phyloP scores from a whole-genome alignment of 2,888 invertebrate species.

The Agrypnus murinus region DNA sequence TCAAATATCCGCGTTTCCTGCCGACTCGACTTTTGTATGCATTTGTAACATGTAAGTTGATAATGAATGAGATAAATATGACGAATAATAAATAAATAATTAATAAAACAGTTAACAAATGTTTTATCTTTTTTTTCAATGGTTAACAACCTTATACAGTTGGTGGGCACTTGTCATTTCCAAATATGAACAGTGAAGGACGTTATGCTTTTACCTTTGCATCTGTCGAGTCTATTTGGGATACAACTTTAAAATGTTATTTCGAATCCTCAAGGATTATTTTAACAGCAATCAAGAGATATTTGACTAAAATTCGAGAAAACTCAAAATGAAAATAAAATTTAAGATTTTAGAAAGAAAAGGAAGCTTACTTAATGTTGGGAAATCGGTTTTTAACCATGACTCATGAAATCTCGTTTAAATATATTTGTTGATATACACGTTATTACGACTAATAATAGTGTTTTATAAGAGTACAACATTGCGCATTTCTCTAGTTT shows the following conservation, averaged over 20 bases:
- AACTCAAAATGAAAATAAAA: too few species aligned
- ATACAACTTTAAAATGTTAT: background rate
- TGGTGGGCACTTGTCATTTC: conserved; percentile 5
- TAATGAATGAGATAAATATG: too few species aligned
- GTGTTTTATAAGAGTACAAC: background rate
- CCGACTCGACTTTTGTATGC: too few species aligned
- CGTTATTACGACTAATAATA: background rate
- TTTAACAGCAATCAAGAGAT: too few species aligned
- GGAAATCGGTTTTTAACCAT: background rate
- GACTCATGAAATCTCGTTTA: background rate
- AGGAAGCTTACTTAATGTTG: too few species aligned
- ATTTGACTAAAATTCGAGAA: too few species aligned
- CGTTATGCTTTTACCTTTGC: conserved; percentile 18
- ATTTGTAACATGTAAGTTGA: too few species aligned
- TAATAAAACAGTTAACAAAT: too few species aligned
- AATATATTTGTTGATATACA: conserved; percentile 2
- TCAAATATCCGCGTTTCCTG: too few species aligned
- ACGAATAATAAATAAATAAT: too few species aligned
- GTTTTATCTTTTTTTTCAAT: background rate
- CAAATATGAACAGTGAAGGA: conserved; percentile 20
- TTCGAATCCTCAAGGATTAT: too few species aligned
- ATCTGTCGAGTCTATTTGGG: background rate
- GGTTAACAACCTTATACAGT: conserved; percentile 15
- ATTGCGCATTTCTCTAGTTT: background rate
- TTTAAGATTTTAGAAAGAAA: too few species aligned